A percentile compares a stretch with the other conserved stretches of the same genome.
These are phyloP conservation scores for Lasiurus cinereus DNA, from an alignment of 2,113 vertebrate species.

Conservation along the genomic window DNA sequence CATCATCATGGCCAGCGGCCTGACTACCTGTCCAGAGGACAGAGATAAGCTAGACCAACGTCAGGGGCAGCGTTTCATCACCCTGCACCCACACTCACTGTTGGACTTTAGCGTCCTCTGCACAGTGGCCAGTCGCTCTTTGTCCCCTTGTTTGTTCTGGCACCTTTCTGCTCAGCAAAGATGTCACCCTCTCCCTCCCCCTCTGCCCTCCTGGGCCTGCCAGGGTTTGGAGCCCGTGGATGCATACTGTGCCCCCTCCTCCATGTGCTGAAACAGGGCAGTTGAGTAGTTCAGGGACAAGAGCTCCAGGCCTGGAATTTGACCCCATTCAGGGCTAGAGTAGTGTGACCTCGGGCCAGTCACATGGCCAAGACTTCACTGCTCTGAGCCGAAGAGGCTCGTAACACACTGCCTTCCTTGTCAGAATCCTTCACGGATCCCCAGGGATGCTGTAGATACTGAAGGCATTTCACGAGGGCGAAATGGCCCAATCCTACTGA, in stretches of 20 bases:
- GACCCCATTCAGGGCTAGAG: fast-evolving
- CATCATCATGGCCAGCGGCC: not conserved
- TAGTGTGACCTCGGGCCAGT: not conserved
- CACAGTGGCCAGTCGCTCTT: not conserved
- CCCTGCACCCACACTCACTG: not conserved
- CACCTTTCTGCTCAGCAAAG: not conserved
- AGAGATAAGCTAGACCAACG: conserved; percentile 34
- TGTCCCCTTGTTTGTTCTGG: not conserved
- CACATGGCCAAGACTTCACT: not conserved
- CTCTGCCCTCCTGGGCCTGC: not conserved
- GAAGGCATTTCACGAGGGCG: not conserved
- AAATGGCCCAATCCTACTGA: not conserved
- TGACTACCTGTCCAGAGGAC: not conserved
- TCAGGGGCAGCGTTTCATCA: conserved; percentile 43
- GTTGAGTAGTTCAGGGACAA: not conserved
- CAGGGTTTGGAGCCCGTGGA: not conserved
- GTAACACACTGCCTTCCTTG: too few species aligned
- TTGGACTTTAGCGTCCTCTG: conserved; percentile 67
- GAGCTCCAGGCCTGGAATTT: not conserved
- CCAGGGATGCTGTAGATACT: not conserved
- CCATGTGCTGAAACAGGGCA: not conserved
- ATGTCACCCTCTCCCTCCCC: not conserved
- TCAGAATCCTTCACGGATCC: not conserved
- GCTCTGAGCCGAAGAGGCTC: not conserved
- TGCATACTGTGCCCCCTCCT: not conserved